Evolutionary conservation across 2,797 vertebrate species (phyloP), one percentile per base, ranked within the genome.

Genomic region (Odontamblyopus lacepedii): DNA sequence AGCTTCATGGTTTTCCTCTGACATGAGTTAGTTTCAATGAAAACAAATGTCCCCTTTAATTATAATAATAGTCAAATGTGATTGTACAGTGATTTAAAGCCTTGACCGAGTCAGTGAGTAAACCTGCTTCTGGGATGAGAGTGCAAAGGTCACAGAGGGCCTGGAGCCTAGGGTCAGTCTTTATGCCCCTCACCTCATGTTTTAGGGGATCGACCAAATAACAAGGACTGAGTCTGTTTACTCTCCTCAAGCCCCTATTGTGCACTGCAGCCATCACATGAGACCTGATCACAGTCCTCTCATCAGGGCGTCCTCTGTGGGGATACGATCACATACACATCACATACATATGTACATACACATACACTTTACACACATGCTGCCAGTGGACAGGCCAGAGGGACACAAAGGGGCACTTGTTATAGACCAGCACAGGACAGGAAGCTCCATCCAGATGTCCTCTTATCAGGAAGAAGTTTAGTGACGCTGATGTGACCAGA

Each of bases 221-320:
- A 51, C 38, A 50, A 48, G 60, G 60, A 51, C 82, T 83, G 78
- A 79, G 27, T 70, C 76, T 89, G 83, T 90, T 88, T 84, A 85
- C 63, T 74, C 81, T 85, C 61, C 79, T 83, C 76, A 88, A 85
- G 79, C 79, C 70, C 61, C 78, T 75, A 85, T 91, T 93, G 89
- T 92, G 75, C 82, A 79, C 70, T 72, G 75, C 71, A 71, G 62
- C 69, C 76, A 85, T 91, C 89, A 91, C 90, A 92, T 90, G 92
- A 91, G 85, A 90, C 84, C 90, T 89, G 81, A 85, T 91, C 83
- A 89, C 86, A 78, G 86, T 64, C 84, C 87, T 56, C 78, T 87
- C 84, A 91, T 88, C 83, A 89, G 79, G 76, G 73, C 66, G 44
- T 71, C 69, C 67, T 79, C 78, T 85, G 73, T 61, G 41, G 72